These are phyloP conservation scores for Samia ricini DNA, from an alignment of 1,140 invertebrate species.

Conservation along the genomic window DNA sequence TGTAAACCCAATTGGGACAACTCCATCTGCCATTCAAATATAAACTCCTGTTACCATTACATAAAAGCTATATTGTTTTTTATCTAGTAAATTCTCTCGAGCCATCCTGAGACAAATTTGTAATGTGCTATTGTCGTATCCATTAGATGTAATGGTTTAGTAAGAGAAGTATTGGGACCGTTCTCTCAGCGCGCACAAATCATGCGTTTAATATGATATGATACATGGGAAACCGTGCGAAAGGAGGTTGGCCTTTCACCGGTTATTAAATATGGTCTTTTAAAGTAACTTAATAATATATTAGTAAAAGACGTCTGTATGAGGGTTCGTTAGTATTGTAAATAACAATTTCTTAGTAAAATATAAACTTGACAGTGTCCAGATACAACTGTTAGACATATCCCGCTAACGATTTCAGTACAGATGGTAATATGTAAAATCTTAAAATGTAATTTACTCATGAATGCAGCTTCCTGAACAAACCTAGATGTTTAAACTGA, in stretches of 20 bases:
- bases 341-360: no score
- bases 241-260: conserved; percentile 53
- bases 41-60: conserved; percentile 37
- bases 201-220: conserved; percentile 63
- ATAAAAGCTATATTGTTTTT: conserved; percentile 54
- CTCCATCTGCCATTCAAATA: conserved; percentile 28
- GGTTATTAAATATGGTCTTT: conserved; percentile 53
- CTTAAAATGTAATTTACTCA: no score
- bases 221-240: conserved; percentile 47
- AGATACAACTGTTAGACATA: no score
- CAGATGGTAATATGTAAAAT: no score
- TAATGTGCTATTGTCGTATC: conserved; percentile 70
- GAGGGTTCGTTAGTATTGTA: no score
- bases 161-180: conserved; percentile 72
- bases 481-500: no score
- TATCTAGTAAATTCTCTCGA: conserved; percentile 1
- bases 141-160: conserved; percentile 70
- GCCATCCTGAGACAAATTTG: conserved; percentile 60
- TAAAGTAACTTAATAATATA: no score
- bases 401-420: no score
- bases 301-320: no score
- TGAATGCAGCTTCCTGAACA: no score
- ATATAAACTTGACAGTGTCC: no score
- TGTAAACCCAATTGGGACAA: conserved; percentile 66
- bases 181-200: conserved; percentile 62